Evolutionary conservation across 2,113 vertebrate genomes (phyloP), one percentile per base, ranked within the genome.

Genomic region (Paramormyrops kingsleyae): DNA sequence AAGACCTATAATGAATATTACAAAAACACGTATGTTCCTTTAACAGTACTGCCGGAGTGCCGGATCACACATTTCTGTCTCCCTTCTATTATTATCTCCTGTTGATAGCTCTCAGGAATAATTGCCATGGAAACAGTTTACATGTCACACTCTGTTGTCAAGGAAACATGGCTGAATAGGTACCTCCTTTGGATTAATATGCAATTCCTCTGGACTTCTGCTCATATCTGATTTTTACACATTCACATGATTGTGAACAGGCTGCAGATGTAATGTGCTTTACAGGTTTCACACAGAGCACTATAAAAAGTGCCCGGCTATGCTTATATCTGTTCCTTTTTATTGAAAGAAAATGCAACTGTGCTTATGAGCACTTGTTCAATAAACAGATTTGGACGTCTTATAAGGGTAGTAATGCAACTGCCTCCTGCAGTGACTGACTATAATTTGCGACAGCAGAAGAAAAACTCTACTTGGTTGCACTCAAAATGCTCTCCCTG

Each of bases 71-170:
- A 86, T 47, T 87, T 89, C 31, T 47, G 87, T 31, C 49, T 83
- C 56, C 52, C 47, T 87, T 90, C 92, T 91, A 90, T 92, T 92
- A 94, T 93, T 94, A 91, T 93, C 93, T 91, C 91, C 92, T 13
- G 87, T 92, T 92, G 93, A 93, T 91, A 92, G 91, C 86, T 49
- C 91, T 90, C 87, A 89, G 70, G 88, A 93, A 92, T 90, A 91
- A 93, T 96, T 91, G 50, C 95, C 95, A 96, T 96, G 95, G 96
- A 93, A 96, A 96, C 95, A 90, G 92, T 94, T 94, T 92, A 87
- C 93, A 94, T 95, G 94, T 94, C 92, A 93, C 91, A 89, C 88
- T 89, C 89, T 92, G 96, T 96, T 89, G 94, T 92, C 94, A 95
- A 92, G 95, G 95, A 92, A 94, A 96, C 94, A 89, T 77, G 89